phyloP scores from a whole-genome alignment of 2,113 vertebrate species.

The Perccottus glenii region DNA sequence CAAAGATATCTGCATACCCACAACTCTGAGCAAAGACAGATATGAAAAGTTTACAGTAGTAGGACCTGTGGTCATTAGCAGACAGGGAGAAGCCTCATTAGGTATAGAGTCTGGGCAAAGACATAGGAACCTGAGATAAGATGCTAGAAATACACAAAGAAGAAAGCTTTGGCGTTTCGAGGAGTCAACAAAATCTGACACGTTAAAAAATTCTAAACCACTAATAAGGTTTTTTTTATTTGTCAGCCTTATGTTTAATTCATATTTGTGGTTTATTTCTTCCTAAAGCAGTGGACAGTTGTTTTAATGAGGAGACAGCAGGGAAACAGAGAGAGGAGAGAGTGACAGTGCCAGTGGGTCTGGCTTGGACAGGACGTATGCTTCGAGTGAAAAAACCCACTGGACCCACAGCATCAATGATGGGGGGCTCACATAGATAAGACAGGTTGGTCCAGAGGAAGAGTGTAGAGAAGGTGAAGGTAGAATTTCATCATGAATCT shows the following conservation, averaged over 20 bases:
- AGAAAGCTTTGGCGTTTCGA: background rate
- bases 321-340: background rate
- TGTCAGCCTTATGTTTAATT: slow-evolving; percentile 33
- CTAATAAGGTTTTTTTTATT: slow-evolving; percentile 30
- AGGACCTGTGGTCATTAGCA: slow-evolving; percentile 32
- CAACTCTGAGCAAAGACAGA: slow-evolving; percentile 43
- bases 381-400: slow-evolving; percentile 8
- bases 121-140: slow-evolving; percentile 3
- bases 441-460: background rate
- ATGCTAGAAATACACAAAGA: background rate
- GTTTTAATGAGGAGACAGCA: slow-evolving; percentile 14
- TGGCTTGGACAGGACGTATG: background rate
- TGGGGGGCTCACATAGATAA: slow-evolving; percentile 3
- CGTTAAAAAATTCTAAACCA: slow-evolving; percentile 5
- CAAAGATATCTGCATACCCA: slow-evolving; percentile 25
- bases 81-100: slow-evolving; percentile 53
- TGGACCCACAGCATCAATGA: background rate
- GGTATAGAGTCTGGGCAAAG: slow-evolving; percentile 10
- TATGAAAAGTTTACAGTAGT: slow-evolving; percentile 41
- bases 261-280: slow-evolving; percentile 24
- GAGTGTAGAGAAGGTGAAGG: background rate
- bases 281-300: slow-evolving; percentile 16
- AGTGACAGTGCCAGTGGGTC: slow-evolving; percentile 4
- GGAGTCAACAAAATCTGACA: background rate
- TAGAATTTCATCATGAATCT: background rate